A percentile compares a stretch with the other conserved stretches of the same genome.
Evolutionary conservation across 2,797 vertebrate species (phyloP).

Genomic region (Cirrhinus mrigala): DNA sequence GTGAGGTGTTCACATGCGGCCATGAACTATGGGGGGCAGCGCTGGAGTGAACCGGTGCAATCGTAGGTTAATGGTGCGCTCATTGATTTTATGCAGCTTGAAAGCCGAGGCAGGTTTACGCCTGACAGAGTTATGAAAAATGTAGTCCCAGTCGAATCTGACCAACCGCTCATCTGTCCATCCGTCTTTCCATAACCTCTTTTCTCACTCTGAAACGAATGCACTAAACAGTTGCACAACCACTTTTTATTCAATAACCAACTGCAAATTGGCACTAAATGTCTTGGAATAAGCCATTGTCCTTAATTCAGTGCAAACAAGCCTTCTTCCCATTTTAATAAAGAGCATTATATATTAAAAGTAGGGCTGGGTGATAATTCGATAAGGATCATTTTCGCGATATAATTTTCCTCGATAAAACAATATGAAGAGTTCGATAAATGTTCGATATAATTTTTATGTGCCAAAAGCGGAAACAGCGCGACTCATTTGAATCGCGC

Average conservation of each 20-base stretch:
- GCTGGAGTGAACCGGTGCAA: conserved; percentile 24
- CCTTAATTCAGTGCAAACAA: background rate
- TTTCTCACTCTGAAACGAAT: background rate
- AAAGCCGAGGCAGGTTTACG: conserved; percentile 73
- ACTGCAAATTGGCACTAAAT: background rate
- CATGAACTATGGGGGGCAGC: conserved; percentile 1
- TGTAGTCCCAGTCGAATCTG: conserved; percentile 73
- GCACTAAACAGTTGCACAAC: background rate
- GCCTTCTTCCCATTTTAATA: background rate
- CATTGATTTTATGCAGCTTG: conserved; percentile 78
- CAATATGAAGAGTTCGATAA: too few species aligned
- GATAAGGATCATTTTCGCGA: too few species aligned
- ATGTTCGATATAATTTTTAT: too few species aligned
- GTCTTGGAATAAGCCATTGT: background rate
- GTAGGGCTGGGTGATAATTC: too few species aligned
- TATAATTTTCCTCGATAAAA: too few species aligned
- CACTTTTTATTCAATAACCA: background rate
- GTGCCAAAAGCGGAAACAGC: too few species aligned
- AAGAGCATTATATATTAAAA: background rate
- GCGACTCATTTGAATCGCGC: too few species aligned
- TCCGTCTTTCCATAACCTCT: conserved; percentile 30
- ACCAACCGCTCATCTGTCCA: conserved; percentile 59
- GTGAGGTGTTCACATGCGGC: background rate
- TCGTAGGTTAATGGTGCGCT: conserved; percentile 60
- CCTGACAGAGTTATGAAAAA: conserved; percentile 75